phyloP scores from a whole-genome alignment of 2,888 invertebrate genomes.

The Aleiodes leptofemur region DNA sequence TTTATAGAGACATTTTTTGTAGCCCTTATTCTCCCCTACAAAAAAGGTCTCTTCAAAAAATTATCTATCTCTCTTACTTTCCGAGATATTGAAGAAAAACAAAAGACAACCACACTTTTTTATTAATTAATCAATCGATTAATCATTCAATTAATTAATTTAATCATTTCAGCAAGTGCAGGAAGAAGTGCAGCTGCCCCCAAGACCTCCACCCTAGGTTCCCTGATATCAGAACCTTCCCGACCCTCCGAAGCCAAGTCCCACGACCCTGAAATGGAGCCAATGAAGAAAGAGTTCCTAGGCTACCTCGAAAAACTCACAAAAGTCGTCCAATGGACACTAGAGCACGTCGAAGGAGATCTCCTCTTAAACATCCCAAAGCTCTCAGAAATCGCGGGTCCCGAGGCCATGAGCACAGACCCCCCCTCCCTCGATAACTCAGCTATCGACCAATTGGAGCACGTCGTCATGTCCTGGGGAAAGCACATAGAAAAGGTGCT shows the following conservation, averaged over 20 bases:
- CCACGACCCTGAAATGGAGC: slow-evolving; percentile 58
- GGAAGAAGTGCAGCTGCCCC: slow-evolving; percentile 9
- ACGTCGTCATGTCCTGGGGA: slow-evolving; percentile 81
- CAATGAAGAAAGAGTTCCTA: slow-evolving; percentile 64
- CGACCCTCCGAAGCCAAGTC: slow-evolving; percentile 57
- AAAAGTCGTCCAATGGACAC: slow-evolving; percentile 75
- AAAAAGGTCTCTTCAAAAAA: too few species aligned
- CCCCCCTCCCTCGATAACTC: slow-evolving; percentile 71
- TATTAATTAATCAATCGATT: not conserved
- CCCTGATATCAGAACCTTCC: not conserved
- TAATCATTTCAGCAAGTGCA: not conserved
- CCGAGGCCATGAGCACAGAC: slow-evolving; percentile 62
- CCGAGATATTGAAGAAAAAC: too few species aligned
- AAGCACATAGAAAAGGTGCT: slow-evolving; percentile 79
- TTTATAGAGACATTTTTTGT: too few species aligned
- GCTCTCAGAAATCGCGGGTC: slow-evolving; percentile 77
- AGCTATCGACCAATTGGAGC: slow-evolving; percentile 79
- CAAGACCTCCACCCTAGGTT: slow-evolving; percentile 46
- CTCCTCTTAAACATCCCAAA: slow-evolving; percentile 81
- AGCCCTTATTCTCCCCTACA: too few species aligned
- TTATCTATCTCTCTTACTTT: too few species aligned
- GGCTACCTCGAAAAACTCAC: slow-evolving; percentile 65
- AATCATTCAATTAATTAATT: not conserved
- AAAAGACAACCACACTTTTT: not conserved
- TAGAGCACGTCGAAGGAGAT: slow-evolving; percentile 86